phyloP scores from a whole-genome alignment of 1,140 invertebrate genomes.

The Pararge aegeria region DNA sequence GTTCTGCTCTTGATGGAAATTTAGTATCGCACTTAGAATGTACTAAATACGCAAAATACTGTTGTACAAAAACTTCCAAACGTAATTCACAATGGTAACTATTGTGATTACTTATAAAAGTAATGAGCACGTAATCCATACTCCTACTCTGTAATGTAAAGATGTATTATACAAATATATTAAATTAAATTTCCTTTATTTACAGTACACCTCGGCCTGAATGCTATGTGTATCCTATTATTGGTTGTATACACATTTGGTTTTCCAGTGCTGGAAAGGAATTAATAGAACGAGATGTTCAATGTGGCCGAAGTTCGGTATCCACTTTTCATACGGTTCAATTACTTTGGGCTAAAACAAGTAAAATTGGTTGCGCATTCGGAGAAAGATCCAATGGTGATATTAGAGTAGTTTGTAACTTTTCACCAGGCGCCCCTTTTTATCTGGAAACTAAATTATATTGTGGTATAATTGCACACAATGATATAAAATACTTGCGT shows the following conservation, averaged over 20 bases:
- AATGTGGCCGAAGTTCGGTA: conserved; percentile 51
- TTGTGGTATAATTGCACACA: conserved; percentile 55
- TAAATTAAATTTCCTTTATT: conserved; percentile 17
- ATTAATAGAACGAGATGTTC: conserved; percentile 45
- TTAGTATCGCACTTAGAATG: conserved; percentile 63
- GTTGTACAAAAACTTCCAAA: conserved; percentile 40
- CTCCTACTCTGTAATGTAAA: too few species aligned
- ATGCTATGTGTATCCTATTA: conserved; percentile 54
- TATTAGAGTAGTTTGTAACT: conserved; percentile 63
- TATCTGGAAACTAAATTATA: conserved; percentile 49
- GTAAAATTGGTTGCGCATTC: conserved; percentile 66
- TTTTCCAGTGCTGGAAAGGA: conserved; percentile 51
- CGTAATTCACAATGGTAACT: conserved; percentile 42
- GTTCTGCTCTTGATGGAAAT: conserved; percentile 50
- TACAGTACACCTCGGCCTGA: conserved; percentile 54
- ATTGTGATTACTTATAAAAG: not conserved
- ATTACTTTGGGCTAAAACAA: conserved; percentile 60
- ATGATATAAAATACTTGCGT: conserved; percentile 22
- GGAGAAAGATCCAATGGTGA: conserved; percentile 45
- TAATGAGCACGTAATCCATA: too few species aligned
- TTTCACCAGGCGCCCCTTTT: conserved; percentile 63
- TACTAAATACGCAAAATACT: conserved; percentile 53
- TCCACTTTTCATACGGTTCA: conserved; percentile 54
- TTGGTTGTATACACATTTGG: conserved; percentile 65
- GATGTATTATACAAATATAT: too few species aligned